phyloP scores from a whole-genome alignment of 2,797 vertebrate genomes.

The Syncerus caffer region DNA sequence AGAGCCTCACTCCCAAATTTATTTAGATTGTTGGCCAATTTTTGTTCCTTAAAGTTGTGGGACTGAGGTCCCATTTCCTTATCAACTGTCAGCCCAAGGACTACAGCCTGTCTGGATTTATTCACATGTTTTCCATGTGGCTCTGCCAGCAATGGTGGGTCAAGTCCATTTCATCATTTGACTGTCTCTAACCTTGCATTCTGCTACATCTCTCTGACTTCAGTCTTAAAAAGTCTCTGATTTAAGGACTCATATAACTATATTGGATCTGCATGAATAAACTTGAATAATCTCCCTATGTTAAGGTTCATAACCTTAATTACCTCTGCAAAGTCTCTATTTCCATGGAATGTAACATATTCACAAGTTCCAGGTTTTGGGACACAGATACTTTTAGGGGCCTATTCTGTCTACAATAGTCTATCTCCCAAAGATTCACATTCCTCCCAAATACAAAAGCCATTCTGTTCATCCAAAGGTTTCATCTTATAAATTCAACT shows the following conservation, averaged over 20 bases:
- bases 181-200: neutral
- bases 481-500: neutral
- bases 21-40: neutral
- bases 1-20: neutral
- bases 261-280: neutral
- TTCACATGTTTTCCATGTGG: neutral
- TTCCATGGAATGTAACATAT: neutral
- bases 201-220: neutral
- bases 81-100: neutral
- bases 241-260: neutral
- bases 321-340: neutral
- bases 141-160: neutral
- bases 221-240: neutral
- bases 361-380: neutral
- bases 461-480: neutral
- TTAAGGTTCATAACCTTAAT: neutral
- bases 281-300: neutral
- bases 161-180: neutral
- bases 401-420: neutral
- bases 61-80: neutral
- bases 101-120: neutral
- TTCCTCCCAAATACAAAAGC: neutral
- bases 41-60: neutral
- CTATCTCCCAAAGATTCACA: neutral
- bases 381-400: neutral